Evolutionary conservation across 2,113 vertebrate species (phyloP), one percentile per base, ranked within the genome.

Genomic region (Pontoporia blainvillei): DNA sequence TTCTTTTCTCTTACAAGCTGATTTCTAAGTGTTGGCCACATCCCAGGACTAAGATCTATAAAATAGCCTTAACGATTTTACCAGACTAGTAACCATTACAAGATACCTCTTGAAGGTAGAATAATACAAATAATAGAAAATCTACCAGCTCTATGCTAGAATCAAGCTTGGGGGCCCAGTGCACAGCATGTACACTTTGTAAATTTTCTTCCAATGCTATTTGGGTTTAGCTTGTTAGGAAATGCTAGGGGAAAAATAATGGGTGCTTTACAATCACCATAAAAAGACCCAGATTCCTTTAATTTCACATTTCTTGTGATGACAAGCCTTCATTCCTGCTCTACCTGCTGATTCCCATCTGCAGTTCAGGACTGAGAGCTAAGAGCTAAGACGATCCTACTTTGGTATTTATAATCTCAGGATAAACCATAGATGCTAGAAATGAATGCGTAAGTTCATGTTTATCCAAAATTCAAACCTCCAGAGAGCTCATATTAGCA

Each of bases 341-440:
- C 83, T 88, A 36, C 75, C 57, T 73, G 72, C 87, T 73, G 36
- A 0, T 29, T 78, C 36, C 69, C 73, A 82, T 57, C 82, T 72
- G 85, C 44, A 61, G 34, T 34, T 76, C 75, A 90, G 59, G 79
- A 66, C 85, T 12, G 90, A 82, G 75, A 67, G 64, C 14, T 49
- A 67, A 82, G 3, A 88, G 87, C 78, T 71, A 71, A 52, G 46
- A 39, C 4, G 75, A 90, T 91, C 62, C 29, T 91, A 64, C 78
- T 71, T 54, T 64, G 71, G 62, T 76, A 39, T 81, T 86, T 96
- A 79, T 95, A 10, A 85, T 92, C 90, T 95, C 23, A 54, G 94
- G 86, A 72, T 84, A 73, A 96, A 66, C 46, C 54, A 31, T 31
- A 69, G 86, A 86, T 44, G 84, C 92, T 67, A 52, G 73, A 67